Evolutionary conservation across 2,797 vertebrate genomes (phyloP).

Genomic region (Brachyrhaphis roseni): DNA sequence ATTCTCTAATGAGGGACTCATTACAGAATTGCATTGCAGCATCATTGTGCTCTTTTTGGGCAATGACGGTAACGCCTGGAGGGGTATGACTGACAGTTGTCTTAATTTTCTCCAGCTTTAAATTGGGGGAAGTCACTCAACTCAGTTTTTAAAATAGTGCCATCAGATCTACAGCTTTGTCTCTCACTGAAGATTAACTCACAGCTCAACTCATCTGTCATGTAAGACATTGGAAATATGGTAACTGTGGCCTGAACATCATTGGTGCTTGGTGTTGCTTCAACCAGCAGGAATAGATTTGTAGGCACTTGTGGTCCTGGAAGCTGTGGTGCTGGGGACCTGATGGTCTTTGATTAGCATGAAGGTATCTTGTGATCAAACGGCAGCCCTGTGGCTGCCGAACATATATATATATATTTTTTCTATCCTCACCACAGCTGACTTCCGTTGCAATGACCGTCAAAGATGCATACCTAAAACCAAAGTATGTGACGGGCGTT

Average conservation of each 20-base stretch:
- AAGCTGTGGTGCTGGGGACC: not conserved
- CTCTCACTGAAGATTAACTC: too few relatives aligned
- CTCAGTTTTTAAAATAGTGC: not conserved
- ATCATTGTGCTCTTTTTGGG: not conserved
- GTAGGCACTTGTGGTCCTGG: not conserved
- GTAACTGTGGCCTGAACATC: not conserved
- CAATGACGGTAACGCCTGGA: not conserved
- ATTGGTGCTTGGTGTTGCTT: not conserved
- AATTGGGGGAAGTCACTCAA: not conserved
- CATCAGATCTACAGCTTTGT: too few relatives aligned
- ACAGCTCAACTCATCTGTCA: too few relatives aligned
- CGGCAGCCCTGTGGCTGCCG: not conserved
- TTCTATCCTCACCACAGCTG: not conserved
- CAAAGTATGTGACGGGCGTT: constrained; percentile 71
- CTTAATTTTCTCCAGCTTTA: not conserved
- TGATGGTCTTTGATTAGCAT: not conserved
- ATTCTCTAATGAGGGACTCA: not conserved
- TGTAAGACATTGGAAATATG: too few relatives aligned
- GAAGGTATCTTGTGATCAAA: not conserved
- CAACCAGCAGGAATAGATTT: not conserved
- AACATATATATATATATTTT: not conserved
- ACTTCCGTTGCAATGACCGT: constrained; percentile 64
- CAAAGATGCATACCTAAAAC: constrained; percentile 56
- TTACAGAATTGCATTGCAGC: too few relatives aligned
- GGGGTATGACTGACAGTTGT: not conserved